Evolutionary conservation across 37 sponge, comb jelly and placozoan genomes (phyloP).

Genomic region (Dysidea cf. avara): DNA sequence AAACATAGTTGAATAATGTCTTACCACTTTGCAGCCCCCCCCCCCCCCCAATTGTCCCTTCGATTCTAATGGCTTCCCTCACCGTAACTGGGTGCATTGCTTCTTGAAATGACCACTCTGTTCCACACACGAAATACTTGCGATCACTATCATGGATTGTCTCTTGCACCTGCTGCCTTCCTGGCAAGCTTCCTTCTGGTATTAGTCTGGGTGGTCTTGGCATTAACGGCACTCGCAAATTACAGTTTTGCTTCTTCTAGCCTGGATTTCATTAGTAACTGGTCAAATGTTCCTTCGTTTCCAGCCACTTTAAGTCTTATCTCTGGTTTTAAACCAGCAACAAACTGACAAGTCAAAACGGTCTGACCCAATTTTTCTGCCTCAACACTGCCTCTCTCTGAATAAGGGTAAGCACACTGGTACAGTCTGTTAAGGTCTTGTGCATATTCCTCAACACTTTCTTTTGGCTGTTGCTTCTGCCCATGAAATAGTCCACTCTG

Average conservation of each 20-base stretch:
- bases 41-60: too few relatives aligned
- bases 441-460: slow-evolving; percentile 44
- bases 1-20: slow-evolving; percentile 24
- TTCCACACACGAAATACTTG: too few relatives aligned
- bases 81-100: too few relatives aligned
- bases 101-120: too few relatives aligned
- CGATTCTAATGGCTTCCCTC: too few relatives aligned
- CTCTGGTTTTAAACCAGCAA: slow-evolving; percentile 34
- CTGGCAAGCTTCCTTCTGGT: too few relatives aligned
- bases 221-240: too few relatives aligned
- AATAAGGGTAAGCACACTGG: slow-evolving; percentile 26
- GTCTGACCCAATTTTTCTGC: slow-evolving; percentile 41
- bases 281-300: slow-evolving; percentile 33
- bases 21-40: too few relatives aligned
- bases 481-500: slow-evolving; percentile 44
- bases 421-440: slow-evolving; percentile 42
- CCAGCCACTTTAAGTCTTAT: slow-evolving; percentile 27
- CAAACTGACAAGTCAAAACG: slow-evolving; percentile 45
- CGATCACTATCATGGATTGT: too few relatives aligned
- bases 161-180: too few relatives aligned
- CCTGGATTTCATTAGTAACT: slow-evolving; percentile 30
- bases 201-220: too few relatives aligned
- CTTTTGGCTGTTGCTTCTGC: slow-evolving; percentile 17
- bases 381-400: not conserved
- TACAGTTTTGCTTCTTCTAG: slow-evolving; percentile 47